These are phyloP conservation scores for Orthosia gracilis DNA, from an alignment of 2,888 invertebrate genomes.

Conservation along the genomic window DNA sequence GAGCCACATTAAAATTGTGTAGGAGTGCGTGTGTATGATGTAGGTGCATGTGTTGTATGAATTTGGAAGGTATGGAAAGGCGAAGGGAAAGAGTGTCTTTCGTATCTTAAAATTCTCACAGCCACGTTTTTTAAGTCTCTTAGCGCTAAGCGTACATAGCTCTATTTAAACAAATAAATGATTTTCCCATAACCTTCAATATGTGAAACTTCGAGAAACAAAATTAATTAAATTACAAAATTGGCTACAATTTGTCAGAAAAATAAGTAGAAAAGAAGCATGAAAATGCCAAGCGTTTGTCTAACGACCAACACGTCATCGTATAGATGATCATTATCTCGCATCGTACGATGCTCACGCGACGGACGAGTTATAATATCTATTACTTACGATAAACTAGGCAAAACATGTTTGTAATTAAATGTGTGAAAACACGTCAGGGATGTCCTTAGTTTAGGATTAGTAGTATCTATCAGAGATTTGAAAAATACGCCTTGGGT, in stretches of 20 bases:
- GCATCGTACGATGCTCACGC: slow-evolving; percentile 46
- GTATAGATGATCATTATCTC: slow-evolving; percentile 14
- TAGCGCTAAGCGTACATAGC: no score
- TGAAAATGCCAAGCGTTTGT: not conserved
- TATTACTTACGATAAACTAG: slow-evolving; percentile 13
- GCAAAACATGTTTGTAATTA: slow-evolving; percentile 42
- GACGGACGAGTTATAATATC: not conserved
- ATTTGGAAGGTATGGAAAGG: no score
- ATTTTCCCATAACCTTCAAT: slow-evolving; percentile 4
- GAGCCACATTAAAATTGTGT: no score
- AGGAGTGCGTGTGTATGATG: no score
- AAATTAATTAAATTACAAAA: not conserved
- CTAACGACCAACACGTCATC: not conserved
- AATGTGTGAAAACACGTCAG: slow-evolving; percentile 10
- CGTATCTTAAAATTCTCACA: no score
- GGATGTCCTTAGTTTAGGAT: slow-evolving; percentile 5
- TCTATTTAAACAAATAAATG: no score
- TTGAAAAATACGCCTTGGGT: not conserved
- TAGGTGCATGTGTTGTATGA: no score
- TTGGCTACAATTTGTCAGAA: not conserved
- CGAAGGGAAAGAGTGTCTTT: no score
- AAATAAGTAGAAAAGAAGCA: not conserved
- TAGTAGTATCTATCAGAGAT: not conserved
- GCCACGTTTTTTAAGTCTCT: no score
- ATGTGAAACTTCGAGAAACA: not conserved